These are phyloP conservation scores for Cyclophora albipunctata DNA, from an alignment of 2,888 invertebrate genomes.

Conservation along the genomic window DNA sequence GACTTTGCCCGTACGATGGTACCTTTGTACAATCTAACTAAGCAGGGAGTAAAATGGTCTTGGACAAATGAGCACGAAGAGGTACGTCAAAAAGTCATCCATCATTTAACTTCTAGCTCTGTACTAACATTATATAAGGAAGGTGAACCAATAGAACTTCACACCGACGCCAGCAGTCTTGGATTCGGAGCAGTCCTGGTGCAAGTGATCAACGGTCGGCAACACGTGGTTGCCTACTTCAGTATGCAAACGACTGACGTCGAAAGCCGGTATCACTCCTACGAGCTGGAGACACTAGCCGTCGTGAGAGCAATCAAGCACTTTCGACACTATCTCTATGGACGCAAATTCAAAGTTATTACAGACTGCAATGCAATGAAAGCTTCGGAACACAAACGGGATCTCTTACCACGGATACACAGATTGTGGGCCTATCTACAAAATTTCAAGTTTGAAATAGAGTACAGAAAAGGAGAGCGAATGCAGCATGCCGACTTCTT, in stretches of 20 bases:
- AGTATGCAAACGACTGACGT: constrained; percentile 1
- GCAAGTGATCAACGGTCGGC: constrained; percentile 7
- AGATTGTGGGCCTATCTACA: constrained; percentile 12
- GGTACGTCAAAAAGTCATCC: background rate
- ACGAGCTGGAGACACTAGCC: constrained; percentile 23
- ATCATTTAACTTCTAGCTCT: background rate
- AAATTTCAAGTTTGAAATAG: background rate
- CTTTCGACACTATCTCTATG: constrained; percentile 19
- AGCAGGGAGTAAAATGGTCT: constrained; percentile 13
- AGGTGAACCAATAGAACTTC: constrained; percentile 5
- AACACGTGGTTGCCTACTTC: constrained; percentile 8
- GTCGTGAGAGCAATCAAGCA: constrained; percentile 20
- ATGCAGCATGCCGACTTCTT: constrained; percentile 1
- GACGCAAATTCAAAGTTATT: constrained; percentile 13
- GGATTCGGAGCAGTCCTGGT: constrained; percentile 13
- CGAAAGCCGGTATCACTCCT: constrained; percentile 18
- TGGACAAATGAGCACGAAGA: constrained; percentile 20
- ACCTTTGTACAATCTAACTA: constrained; percentile 18
- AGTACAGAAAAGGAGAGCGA: background rate
- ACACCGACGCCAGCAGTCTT: constrained; percentile 2
- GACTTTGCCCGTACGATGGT: constrained; percentile 16
- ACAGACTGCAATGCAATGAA: constrained; percentile 23
- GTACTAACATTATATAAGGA: constrained; percentile 11
- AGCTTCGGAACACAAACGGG: background rate
- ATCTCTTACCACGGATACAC: constrained; percentile 22